These are phyloP conservation scores for Grus americana DNA, from an alignment of 2,113 vertebrate species.

Conservation along the genomic window DNA sequence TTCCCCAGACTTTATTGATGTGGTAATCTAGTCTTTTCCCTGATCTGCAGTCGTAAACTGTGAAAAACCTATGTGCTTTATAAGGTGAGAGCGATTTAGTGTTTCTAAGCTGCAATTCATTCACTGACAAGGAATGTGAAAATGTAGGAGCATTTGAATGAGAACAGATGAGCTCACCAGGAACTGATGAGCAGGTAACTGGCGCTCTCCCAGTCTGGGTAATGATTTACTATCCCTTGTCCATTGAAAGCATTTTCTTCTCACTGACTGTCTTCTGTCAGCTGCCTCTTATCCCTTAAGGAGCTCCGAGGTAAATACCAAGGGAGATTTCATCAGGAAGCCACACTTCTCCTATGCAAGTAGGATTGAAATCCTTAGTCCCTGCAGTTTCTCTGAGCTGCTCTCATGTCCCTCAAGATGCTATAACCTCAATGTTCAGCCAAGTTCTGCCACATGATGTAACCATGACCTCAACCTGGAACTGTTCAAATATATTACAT, in stretches of 20 bases:
- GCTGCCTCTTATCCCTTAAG: not conserved
- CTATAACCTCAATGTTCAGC: not conserved
- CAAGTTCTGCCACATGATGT: not conserved
- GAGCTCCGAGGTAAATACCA: not conserved
- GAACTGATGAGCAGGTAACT: not conserved
- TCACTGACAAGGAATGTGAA: not conserved
- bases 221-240: not conserved
- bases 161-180: constrained; percentile 14
- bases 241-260: not conserved
- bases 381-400: not conserved
- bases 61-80: not conserved
- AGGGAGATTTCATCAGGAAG: not conserved
- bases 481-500: not conserved
- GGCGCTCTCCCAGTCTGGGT: not conserved
- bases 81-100: not conserved
- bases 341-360: not conserved
- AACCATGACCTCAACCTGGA: not conserved
- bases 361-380: not conserved
- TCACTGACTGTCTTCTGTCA: not conserved
- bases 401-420: not conserved
- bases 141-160: not conserved
- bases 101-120: not conserved
- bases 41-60: not conserved
- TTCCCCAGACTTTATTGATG: not conserved
- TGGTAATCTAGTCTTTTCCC: not conserved